Percentiles rank a stretch among this genome's conserved stretches.
Evolutionary conservation across 2,113 vertebrate genomes (phyloP).

Genomic region (Furnarius figulus): DNA sequence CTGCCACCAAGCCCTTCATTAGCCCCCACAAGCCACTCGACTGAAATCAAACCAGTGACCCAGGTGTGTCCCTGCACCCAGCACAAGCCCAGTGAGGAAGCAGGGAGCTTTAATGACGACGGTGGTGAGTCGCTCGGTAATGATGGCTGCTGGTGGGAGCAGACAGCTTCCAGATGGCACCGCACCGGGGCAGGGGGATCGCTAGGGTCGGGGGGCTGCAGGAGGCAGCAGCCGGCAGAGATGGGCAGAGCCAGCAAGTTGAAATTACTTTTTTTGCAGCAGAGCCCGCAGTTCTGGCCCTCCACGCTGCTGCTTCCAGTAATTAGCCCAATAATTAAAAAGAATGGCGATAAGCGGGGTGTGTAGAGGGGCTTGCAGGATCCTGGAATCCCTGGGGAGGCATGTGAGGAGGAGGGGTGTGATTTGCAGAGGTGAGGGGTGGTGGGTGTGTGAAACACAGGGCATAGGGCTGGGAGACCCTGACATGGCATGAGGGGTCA

Average conservation of each 20-base stretch:
- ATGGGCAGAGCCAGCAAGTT: neutral
- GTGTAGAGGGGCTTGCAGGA: neutral
- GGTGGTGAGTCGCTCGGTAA: neutral
- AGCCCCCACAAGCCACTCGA: neutral
- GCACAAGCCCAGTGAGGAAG: neutral
- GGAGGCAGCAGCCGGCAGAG: neutral
- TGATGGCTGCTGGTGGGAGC: conserved; percentile 46
- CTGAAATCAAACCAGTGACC: conserved; percentile 19
- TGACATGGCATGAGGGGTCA: accelerated
- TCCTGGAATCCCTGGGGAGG: neutral
- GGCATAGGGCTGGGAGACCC: neutral
- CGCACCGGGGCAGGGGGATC: neutral
- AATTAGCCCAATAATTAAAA: conserved; percentile 51
- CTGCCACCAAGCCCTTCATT: neutral
- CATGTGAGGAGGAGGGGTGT: neutral
- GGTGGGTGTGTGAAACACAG: neutral
- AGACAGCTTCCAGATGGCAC: conserved; percentile 71
- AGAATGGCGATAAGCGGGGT: neutral
- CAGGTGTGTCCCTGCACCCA: conserved; percentile 25
- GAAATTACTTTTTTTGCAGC: conserved; percentile 6
- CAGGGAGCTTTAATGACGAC: neutral
- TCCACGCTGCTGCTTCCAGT: conserved; percentile 23
- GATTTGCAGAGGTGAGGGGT: neutral
- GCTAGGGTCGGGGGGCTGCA: neutral
- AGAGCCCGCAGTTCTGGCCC: neutral